Conservation (phyloP, 1,140 invertebrate species). For the Conus ventricosus region DNA sequence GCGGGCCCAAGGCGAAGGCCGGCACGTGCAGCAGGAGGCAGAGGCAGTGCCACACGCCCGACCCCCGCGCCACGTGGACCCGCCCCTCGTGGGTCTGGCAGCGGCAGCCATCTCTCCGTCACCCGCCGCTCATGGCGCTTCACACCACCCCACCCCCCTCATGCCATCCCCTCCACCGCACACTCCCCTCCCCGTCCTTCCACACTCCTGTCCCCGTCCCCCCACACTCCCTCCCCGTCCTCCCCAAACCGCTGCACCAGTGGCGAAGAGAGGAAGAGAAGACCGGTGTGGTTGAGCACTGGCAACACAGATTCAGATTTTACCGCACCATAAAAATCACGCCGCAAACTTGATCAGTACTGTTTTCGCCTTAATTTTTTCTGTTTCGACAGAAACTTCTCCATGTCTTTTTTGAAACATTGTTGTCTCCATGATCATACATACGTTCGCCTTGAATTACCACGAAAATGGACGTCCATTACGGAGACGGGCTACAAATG, state of each 20-base stretch:
- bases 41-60: not conserved
- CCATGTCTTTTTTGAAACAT: too few relatives aligned
- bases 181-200: not conserved
- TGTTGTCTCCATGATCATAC: too few relatives aligned
- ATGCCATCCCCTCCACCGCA: not conserved
- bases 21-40: constrained; percentile 24
- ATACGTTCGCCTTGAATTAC: too few relatives aligned
- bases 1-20: not conserved
- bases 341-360: too few relatives aligned
- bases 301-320: too few relatives aligned
- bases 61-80: not conserved
- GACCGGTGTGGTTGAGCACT: too few relatives aligned
- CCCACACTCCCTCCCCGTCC: not conserved
- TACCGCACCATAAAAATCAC: too few relatives aligned
- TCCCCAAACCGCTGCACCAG: not conserved
- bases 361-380: too few relatives aligned
- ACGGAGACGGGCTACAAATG: too few relatives aligned
- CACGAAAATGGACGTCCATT: too few relatives aligned
- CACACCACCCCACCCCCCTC: not conserved
- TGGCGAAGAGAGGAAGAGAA: too few relatives aligned
- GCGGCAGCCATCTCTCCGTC: not conserved
- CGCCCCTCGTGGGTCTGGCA: not conserved
- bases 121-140: constrained; percentile 1
- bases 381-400: too few relatives aligned
- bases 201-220: not conserved